phyloP scores from a whole-genome alignment of 2,113 vertebrate species.

The Thryonomys swinderianus region DNA sequence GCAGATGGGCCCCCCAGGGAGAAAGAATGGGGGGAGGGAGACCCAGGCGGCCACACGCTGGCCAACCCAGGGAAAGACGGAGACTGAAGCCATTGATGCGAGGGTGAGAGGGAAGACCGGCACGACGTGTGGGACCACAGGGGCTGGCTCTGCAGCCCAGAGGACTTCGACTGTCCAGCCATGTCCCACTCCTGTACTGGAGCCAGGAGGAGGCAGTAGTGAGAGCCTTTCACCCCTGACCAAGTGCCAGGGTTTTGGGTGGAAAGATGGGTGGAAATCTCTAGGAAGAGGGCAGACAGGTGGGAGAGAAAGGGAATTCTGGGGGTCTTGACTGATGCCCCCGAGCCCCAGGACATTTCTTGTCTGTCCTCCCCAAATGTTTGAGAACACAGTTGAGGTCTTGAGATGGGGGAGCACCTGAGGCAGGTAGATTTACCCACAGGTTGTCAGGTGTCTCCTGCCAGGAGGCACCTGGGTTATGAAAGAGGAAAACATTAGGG shows the following conservation, averaged over 20 bases:
- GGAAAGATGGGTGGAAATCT: slow-evolving; percentile 52
- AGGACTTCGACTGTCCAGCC: not conserved
- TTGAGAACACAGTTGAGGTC: not conserved
- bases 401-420: slow-evolving; percentile 31
- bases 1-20: slow-evolving; percentile 73
- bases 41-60: not conserved
- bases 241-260: slow-evolving; percentile 14
- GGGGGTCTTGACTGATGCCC: slow-evolving; percentile 22
- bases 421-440: not conserved
- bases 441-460: not conserved
- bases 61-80: slow-evolving; percentile 16
- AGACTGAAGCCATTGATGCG: not conserved
- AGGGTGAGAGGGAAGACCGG: not conserved
- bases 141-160: not conserved
- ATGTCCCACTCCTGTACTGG: not conserved
- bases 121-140: not conserved
- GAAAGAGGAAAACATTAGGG: not conserved
- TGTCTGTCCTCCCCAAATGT: not conserved
- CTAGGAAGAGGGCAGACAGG: slow-evolving; percentile 37
- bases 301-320: not conserved
- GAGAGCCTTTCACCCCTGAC: not conserved
- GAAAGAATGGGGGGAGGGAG: not conserved
- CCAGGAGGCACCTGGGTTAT: not conserved
- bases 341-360: not conserved
- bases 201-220: not conserved